A percentile compares a stretch with the other conserved stretches of the same genome.
Evolutionary conservation across 2,797 vertebrate species (phyloP).

Genomic region (Phaenicophaeus curvirostris): DNA sequence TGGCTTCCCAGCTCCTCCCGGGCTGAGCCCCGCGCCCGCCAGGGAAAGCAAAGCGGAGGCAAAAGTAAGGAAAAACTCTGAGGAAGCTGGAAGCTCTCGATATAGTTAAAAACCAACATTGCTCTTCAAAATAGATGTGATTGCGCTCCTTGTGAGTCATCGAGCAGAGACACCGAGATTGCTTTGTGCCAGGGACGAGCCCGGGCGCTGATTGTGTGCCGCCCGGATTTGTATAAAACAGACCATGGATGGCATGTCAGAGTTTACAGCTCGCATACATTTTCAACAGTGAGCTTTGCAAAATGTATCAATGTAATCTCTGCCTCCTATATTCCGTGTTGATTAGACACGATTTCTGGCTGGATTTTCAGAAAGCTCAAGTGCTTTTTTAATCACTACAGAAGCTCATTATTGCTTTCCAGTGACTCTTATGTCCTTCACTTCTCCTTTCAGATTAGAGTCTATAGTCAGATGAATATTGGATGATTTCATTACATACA

Average conservation of each 20-base stretch:
- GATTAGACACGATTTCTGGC: conserved; percentile 88
- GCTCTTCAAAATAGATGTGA: conserved; percentile 76
- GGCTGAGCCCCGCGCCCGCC: rapidly evolving
- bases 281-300: conserved; percentile 77
- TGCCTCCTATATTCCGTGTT: conserved; percentile 85
- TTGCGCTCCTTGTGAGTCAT: conserved; percentile 72
- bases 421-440: conserved; percentile 86
- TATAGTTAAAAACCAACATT: conserved; percentile 57
- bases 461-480: conserved; percentile 88
- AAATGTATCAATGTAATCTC: conserved; percentile 82
- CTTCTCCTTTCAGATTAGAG: conserved; percentile 86
- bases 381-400: conserved; percentile 93
- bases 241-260: conserved; percentile 70
- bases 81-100: conserved; percentile 56
- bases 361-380: conserved; percentile 84
- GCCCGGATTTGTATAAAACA: conserved; percentile 70
- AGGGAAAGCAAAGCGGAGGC: rapidly evolving
- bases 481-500: conserved; percentile 90
- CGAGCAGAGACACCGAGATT: conserved; percentile 65
- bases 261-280: conserved; percentile 81
- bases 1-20: not conserved
- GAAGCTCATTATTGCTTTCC: conserved; percentile 86
- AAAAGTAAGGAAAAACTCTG: conserved; percentile 23
- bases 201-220: conserved; percentile 75
- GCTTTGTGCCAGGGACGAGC: conserved; percentile 74